phyloP scores from a whole-genome alignment of 1,140 invertebrate genomes.

The Polyergus mexicanus region DNA sequence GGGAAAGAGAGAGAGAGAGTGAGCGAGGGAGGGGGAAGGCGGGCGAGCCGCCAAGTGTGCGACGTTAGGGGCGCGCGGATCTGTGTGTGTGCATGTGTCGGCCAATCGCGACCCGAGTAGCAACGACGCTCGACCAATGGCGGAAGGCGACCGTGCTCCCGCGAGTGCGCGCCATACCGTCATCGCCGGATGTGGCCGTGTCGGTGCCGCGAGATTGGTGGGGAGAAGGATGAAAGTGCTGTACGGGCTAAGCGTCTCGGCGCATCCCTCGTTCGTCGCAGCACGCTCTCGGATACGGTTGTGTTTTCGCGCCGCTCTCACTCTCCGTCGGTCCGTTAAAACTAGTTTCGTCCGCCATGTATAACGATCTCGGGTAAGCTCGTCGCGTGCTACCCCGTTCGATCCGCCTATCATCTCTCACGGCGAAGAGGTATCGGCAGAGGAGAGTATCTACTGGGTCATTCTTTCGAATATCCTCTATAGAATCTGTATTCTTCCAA shows the following conservation, averaged over 20 bases:
- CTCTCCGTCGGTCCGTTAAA: conserved; percentile 10
- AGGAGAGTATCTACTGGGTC: not conserved
- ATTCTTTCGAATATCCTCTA: conserved; percentile 18
- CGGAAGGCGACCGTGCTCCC: conserved; percentile 55
- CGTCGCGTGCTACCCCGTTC: conserved; percentile 35
- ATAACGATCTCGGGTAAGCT: conserved; percentile 29
- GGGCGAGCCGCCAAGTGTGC: conserved; percentile 39
- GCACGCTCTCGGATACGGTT: conserved; percentile 79
- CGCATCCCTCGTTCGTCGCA: conserved; percentile 83
- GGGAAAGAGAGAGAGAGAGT: conserved; percentile 6
- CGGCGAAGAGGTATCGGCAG: not conserved
- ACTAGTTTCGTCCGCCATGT: conserved; percentile 38
- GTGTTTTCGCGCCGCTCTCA: conserved; percentile 63
- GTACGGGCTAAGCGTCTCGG: conserved; percentile 78
- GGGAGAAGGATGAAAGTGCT: conserved; percentile 80
- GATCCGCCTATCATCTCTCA: not conserved
- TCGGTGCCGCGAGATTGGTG: conserved; percentile 57
- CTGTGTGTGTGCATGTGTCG: not conserved
- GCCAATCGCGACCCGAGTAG: conserved; percentile 72
- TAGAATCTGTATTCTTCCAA: not conserved
- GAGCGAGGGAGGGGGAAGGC: conserved; percentile 1
- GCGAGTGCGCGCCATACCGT: conserved; percentile 73
- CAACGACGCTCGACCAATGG: conserved; percentile 73
- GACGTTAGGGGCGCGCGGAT: not conserved
- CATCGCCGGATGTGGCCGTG: conserved; percentile 68